phyloP scores from a whole-genome alignment of 2,797 vertebrate genomes.

The Podarcis lilfordi region DNA sequence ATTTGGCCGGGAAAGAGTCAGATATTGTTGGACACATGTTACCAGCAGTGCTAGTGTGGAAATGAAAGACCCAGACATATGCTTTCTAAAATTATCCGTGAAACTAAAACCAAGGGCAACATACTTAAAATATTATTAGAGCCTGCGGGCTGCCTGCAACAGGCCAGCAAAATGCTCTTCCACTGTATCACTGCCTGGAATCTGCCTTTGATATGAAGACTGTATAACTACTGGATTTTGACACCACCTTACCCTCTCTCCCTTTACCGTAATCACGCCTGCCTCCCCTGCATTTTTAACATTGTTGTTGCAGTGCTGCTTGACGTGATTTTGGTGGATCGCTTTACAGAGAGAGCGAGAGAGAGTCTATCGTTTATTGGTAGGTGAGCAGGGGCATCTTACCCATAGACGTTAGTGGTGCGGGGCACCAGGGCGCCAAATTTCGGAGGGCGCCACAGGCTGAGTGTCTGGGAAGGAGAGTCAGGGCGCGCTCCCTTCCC shows the following conservation, averaged over 20 bases:
- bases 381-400: not conserved
- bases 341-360: conserved; percentile 15
- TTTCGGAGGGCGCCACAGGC: no score
- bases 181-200: not conserved
- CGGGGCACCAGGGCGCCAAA: no score
- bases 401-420: no score
- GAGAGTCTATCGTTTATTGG: not conserved
- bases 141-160: conserved; percentile 41
- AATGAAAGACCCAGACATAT: conserved; percentile 69
- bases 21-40: conserved; percentile 64
- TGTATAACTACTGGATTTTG: conserved; percentile 23
- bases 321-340: conserved; percentile 28
- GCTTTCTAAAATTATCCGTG: conserved; percentile 75
- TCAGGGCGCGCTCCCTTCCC: no score
- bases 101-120: conserved; percentile 70
- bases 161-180: not conserved
- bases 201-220: conserved; percentile 35
- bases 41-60: conserved; percentile 59
- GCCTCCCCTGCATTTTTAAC: not conserved
- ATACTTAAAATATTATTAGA: conserved; percentile 61
- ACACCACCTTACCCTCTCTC: conserved; percentile 15
- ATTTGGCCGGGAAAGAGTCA: conserved; percentile 53
- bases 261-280: rapidly evolving
- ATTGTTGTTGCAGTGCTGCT: not conserved
- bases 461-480: no score